Evolutionary conservation across 2,888 invertebrate species (phyloP), one percentile per base, ranked within the genome.

Genomic region (Altica lythri): DNA sequence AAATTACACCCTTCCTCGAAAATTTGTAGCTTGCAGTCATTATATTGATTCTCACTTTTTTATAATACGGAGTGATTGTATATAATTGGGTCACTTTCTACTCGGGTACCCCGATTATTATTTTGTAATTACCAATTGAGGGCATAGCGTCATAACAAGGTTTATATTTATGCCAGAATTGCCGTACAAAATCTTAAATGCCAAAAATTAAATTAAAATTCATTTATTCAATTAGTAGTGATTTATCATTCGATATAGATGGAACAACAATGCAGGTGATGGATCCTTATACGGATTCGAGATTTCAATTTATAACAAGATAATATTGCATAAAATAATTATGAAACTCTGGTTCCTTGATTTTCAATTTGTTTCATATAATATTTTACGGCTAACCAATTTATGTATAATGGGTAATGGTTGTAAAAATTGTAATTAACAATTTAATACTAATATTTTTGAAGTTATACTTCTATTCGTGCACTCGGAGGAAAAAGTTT

Each of bases 201-300:
- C 9, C 29, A 32, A 42, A 16, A 49, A 29, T 49, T 22, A 49
- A 49, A 32, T 34, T 14, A 10, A 40, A 19, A 34, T 42, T 42
- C 46, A 14, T 42, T 27, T 46, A 47, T 47, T 46, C 46, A 46
- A 32, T 46, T 38, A 53, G 19, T 18, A 32, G 30, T 29, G 34
- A 46, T 53, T 53, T 45, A 27, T 53, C 34, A 46, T 50, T 34
- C 38, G 29, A 16, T n/a, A 16, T 19, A 30, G 42, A 53, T 46
- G 32, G 50, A 22, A 32, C 42, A 53, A 53, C 37, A 45, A 14
- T 37, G 19, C 51, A 52, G 51, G 45, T 52, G 51, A n/a, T 30
- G 22, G 5, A 16, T 45, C 45, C 51, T 22, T 45, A 45, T 29
- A 45, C 19, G 45, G 38, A 29, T 45, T 22, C 30, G 37, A 18